Conservation (phyloP, 2,797 vertebrate species). For the Iguana delicatissima region DNA sequence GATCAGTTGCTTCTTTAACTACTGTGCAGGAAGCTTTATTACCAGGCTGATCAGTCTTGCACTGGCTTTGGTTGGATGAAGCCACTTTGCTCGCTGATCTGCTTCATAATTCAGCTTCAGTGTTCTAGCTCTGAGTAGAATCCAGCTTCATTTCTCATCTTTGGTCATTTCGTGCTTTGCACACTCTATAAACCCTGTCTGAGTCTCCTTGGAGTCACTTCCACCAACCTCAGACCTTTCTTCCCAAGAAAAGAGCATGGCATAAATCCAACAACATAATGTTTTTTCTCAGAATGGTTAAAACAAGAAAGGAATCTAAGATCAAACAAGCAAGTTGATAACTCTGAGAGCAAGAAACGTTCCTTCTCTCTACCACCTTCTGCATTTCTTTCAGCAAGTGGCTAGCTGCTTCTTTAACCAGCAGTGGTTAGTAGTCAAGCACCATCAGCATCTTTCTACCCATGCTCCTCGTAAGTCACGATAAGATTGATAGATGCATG, state of each 20-base stretch:
- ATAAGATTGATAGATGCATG: not conserved
- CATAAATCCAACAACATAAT: too few relatives aligned
- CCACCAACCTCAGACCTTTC: not conserved
- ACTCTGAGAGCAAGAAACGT: not conserved
- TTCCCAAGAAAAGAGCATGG: not conserved
- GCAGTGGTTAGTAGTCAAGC: not conserved
- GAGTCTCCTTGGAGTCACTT: not conserved
- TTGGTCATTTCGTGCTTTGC: not conserved
- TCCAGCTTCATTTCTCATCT: not conserved
- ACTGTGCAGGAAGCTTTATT: not conserved
- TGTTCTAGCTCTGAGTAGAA: not conserved
- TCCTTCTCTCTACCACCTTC: not conserved
- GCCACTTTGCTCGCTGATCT: not conserved
- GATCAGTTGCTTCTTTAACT: not conserved
- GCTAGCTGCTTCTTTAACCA: not conserved
- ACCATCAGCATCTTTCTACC: not conserved
- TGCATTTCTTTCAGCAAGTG: not conserved
- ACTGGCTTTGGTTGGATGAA: not conserved
- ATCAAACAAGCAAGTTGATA: too few relatives aligned
- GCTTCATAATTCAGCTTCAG: not conserved
- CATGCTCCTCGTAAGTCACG: not conserved
- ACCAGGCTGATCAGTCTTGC: too few relatives aligned
- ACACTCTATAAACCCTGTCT: not conserved
- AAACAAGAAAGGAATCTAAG: too few relatives aligned
- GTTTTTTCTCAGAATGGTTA: too few relatives aligned